Evolutionary conservation across 2,113 vertebrate species (phyloP), one percentile per base, ranked within the genome.

Genomic region (Sapayoa aenigma): DNA sequence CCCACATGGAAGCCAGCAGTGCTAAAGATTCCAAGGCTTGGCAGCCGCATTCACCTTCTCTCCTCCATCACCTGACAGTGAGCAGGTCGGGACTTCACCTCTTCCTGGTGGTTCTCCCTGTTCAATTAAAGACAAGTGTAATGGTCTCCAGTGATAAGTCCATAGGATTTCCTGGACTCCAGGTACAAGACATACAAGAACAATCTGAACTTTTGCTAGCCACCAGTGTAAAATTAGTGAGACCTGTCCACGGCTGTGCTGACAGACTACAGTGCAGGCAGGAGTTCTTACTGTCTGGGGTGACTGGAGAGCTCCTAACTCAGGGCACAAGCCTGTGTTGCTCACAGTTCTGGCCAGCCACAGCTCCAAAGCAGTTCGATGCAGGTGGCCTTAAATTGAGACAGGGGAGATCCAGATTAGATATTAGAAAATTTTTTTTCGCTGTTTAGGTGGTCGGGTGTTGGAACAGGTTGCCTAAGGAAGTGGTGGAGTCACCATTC

Each of bases 11-110:
- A 60, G 9, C 14, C 58, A 24, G 52, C 44, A 12, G 15, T 27
- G 69, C 56, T 52, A 30, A 24, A 24, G 58, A 12, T 5, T 35
- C 13, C 9, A 2, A 5, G 25, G n/a, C 46, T 20, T 55, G n/a
- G 46, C 2, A 1, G 14, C 56, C 2, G 1, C 6, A 2, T 37
- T 49, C 2, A 1, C 9, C 0, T 50, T 18, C 44, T 8, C n/a
- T n/a, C n/a, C n/a, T n/a, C n/a, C n/a, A n/a, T n/a, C n/a, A n/a
- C n/a, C n/a, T n/a, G 24, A 22, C 3, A 42, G 21, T 14, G 21
- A 72, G 55, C 46, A 16, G n/a, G 12, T 12, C 10, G 42, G n/a
- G 20, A 24, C 23, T 28, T 14, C 14, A 1, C 39, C 13, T 8
- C 24, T 27, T 58, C 42, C 35, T 21, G 19, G 16, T 23, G 42